Conservation (phyloP, 2,888 invertebrate genomes). For the Argyra leucocephala region DNA sequence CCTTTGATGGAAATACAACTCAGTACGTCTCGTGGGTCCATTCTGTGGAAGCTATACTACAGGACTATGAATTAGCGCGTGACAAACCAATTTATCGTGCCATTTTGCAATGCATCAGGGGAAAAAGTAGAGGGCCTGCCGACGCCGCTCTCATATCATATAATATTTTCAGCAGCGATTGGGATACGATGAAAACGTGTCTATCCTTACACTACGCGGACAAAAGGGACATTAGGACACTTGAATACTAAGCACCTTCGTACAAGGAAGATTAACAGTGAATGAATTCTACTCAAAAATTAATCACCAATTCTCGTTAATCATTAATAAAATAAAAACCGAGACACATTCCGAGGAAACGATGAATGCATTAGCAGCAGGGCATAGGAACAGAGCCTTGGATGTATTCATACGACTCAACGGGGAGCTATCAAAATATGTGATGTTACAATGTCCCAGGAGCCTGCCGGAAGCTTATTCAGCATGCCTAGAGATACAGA, state of each 20-base stretch:
- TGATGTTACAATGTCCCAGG: constrained; percentile 9
- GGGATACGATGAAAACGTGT: no score
- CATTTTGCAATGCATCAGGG: background rate
- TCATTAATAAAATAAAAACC: constrained; percentile 13
- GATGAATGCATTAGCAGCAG: background rate
- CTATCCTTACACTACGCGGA: constrained; percentile 18
- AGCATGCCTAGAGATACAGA: constrained; percentile 16
- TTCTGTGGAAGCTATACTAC: background rate
- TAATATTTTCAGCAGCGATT: constrained; percentile 14
- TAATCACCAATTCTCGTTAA: constrained; percentile 10
- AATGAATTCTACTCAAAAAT: constrained; percentile 13
- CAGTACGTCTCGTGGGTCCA: background rate
- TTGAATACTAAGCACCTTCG: constrained; percentile 14
- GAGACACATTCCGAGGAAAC: constrained; percentile 2
- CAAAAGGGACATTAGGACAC: constrained; percentile 15
- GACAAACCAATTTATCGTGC: background rate
- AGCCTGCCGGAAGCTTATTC: constrained; percentile 15
- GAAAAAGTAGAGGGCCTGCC: constrained; percentile 1
- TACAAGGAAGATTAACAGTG: constrained; percentile 13
- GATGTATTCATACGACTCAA: constrained; percentile 15
- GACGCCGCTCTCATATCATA: constrained; percentile 14
- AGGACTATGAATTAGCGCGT: background rate
- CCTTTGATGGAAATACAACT: background rate
- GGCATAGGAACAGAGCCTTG: constrained; percentile 8
- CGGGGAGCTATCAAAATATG: no score